Evolutionary conservation across 1,140 invertebrate genomes (phyloP).

Genomic region (Chlorops oryzae): DNA sequence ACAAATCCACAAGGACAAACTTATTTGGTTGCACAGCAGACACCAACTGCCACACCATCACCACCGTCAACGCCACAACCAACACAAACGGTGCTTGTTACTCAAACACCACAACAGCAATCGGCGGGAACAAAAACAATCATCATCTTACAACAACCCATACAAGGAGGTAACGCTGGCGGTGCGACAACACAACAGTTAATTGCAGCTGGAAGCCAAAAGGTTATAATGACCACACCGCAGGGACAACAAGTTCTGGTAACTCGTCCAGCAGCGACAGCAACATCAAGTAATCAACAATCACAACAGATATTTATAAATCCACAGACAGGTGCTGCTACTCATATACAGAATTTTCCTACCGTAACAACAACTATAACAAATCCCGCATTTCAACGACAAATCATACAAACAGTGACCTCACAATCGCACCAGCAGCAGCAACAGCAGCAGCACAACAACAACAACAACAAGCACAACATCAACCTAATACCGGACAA

Average conservation of each 20-base stretch:
- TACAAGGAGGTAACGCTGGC: conserved; percentile 32
- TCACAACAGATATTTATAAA: conserved; percentile 41
- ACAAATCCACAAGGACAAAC: conserved; percentile 49
- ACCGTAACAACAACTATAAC: conserved; percentile 18
- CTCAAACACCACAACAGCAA: conserved; percentile 47
- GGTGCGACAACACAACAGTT: conserved; percentile 38
- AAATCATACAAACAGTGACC: conserved; percentile 13
- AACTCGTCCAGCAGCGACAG: conserved; percentile 40
- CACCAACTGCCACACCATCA: conserved; percentile 31
- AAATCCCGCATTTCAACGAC: conserved; percentile 13
- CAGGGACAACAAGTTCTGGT: conserved; percentile 62
- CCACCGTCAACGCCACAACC: conserved; percentile 31
- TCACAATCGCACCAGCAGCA: conserved; percentile 10
- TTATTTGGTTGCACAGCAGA: conserved; percentile 57
- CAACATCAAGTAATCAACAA: background rate
- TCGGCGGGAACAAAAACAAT: conserved; percentile 62
- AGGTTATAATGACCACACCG: conserved; percentile 59
- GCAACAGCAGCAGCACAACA: conserved; percentile 15
- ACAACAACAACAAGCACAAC: conserved; percentile 11
- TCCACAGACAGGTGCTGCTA: conserved; percentile 27
- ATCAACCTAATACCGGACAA: conserved; percentile 23
- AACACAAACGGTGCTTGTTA: conserved; percentile 38
- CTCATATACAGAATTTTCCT: conserved; percentile 17
- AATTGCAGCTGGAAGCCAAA: conserved; percentile 46
- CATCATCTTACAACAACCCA: conserved; percentile 61